These are phyloP conservation scores for Psephotus haematonotus DNA, from an alignment of 2,113 vertebrate genomes.

Conservation along the genomic window DNA sequence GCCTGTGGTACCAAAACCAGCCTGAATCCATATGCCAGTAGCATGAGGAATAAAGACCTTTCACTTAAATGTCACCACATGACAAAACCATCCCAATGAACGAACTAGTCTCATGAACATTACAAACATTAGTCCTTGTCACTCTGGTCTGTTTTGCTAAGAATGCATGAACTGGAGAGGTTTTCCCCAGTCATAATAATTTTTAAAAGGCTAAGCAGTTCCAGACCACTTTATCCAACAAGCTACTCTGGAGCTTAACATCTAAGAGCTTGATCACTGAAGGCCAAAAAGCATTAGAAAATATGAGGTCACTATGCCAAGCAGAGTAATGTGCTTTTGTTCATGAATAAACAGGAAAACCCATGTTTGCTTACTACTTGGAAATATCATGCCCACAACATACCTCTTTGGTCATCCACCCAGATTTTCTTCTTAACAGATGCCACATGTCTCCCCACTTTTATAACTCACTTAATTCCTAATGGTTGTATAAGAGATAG, in stretches of 20 bases:
- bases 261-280: neutral
- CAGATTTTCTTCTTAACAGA: neutral
- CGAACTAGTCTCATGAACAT: too few species aligned
- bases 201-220: neutral
- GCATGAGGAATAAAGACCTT: neutral
- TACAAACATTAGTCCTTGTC: neutral
- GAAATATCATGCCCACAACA: neutral
- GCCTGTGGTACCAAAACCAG: neutral
- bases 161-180: neutral
- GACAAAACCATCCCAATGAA: neutral
- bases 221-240: neutral
- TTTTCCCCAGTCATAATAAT: neutral
- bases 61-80: neutral
- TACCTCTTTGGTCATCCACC: neutral
- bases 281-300: neutral
- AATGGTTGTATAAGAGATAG: neutral
- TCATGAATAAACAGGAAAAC: neutral
- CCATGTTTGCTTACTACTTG: neutral
- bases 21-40: neutral
- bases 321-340: neutral
- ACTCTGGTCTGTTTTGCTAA: neutral
- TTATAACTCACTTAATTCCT: neutral
- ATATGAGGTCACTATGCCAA: neutral
- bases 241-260: neutral
- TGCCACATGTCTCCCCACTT: neutral